Evolutionary conservation across 2,888 invertebrate species (phyloP), one percentile per base, ranked within the genome.

Genomic region (Hyles lineata): DNA sequence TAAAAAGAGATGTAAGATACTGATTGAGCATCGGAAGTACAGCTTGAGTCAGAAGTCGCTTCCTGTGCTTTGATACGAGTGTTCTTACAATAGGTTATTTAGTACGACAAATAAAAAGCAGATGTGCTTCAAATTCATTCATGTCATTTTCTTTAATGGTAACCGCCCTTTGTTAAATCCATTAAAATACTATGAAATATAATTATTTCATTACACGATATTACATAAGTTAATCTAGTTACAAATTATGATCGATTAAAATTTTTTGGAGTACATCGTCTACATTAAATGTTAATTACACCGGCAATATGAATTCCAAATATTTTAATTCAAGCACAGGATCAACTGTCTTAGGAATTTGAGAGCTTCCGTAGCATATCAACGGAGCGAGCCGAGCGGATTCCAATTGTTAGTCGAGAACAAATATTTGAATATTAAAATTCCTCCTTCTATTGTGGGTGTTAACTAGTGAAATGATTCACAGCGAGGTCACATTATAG

Each of bases 11-110:
- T 55, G 32, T 52, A 55, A 67, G 55, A 72, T 67, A 35, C 21
- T 52, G 71, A 67, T 58, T 25, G 35, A 23, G 59, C 32, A 67
- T 67, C 35, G 72, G 72, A 72, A 72, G 55, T n/a, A 35, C 67
- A 72, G 29, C 23, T 59, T 58, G 67, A 55, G 70, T 32, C 55
- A 52, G 9, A 71, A 43, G 70, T 70, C 70, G 73, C 61, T 73
- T 73, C 70, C 73, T 73, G 70, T 55, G 52, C 70, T 73, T 73
- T 73, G 62, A 73, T 43, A 72, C 62, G 71, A 67, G 63, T 72
- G 23, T 43, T 50, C 58, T 67, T 58, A 72, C 72, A 35, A 72
- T 67, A 67, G 19, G 35, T 58, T 35, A 35, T 67, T 67, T 43
- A 67, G 63, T 58, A 67, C 67, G 63, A 67, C 58, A 67, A 72